phyloP scores from a whole-genome alignment of 35 echinoderm and acorn worm genomes.

The Apostichopus californicus region DNA sequence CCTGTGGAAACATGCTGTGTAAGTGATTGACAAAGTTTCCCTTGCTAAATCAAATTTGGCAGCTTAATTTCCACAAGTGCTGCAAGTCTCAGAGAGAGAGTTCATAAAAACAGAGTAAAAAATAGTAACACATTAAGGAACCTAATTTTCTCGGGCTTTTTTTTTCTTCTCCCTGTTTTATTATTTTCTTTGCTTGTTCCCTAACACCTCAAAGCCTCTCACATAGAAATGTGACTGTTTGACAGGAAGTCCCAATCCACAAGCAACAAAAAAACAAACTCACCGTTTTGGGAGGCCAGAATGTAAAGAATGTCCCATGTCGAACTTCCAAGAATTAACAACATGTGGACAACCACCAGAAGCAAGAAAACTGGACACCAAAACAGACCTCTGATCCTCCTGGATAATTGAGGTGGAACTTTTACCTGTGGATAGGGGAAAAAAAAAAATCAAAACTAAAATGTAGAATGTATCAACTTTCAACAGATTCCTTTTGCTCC shows the following conservation, averaged over 20 bases:
- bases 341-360: neutral
- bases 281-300: neutral
- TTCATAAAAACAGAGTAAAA: neutral
- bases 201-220: neutral
- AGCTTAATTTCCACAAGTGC: neutral
- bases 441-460: too few species aligned
- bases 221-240: neutral
- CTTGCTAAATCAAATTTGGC: neutral
- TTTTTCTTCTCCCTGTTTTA: neutral
- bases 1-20: neutral
- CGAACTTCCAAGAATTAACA: conserved; percentile 13
- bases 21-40: neutral
- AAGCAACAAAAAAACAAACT: neutral
- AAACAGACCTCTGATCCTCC: neutral
- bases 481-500: too few species aligned
- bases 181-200: neutral
- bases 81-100: neutral
- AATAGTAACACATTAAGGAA: neutral
- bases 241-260: neutral
- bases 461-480: too few species aligned
- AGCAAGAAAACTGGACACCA: conserved; percentile 4
- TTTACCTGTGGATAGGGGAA: neutral
- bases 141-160: neutral
- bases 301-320: neutral
- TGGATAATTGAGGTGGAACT: neutral